Conservation (phyloP, 53 echinoderm and acorn worm species). For the Astropecten irregularis region DNA sequence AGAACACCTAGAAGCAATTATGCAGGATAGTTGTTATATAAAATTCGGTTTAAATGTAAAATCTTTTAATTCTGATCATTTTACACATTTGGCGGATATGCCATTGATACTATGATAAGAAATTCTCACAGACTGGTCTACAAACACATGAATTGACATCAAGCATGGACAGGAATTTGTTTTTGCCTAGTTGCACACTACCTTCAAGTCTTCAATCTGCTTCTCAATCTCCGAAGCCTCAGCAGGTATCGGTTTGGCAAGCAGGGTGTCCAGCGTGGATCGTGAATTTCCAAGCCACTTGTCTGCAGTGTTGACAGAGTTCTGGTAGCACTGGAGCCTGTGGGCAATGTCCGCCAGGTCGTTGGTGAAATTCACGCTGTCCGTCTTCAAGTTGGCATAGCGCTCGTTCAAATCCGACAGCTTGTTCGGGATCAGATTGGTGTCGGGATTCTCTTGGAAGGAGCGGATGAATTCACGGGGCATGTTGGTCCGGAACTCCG, state of each 20-base stretch:
- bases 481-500: slow-evolving; percentile 78
- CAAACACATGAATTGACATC: no score
- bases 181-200: no score
- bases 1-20: slow-evolving; percentile 46
- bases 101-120: no score
- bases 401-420: slow-evolving; percentile 78
- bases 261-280: slow-evolving; percentile 66
- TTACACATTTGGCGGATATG: not conserved
- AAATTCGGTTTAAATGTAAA: not conserved
- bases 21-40: not conserved
- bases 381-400: slow-evolving; percentile 80
- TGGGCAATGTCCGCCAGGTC: slow-evolving; percentile 79
- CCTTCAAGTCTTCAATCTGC: slow-evolving; percentile 97
- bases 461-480: slow-evolving; percentile 85
- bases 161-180: no score
- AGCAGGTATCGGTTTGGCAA: slow-evolving; percentile 83
- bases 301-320: slow-evolving; percentile 63
- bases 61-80: not conserved
- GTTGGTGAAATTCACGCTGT: slow-evolving; percentile 61
- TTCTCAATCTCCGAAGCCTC: slow-evolving; percentile 82
- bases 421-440: slow-evolving; percentile 69
- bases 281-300: slow-evolving; percentile 82
- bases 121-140: no score
- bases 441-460: slow-evolving; percentile 88
- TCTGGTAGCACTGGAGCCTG: slow-evolving; percentile 78